These are phyloP conservation scores for Leptarthrus brevirostris DNA, from an alignment of 2,888 invertebrate species.

Conservation along the genomic window DNA sequence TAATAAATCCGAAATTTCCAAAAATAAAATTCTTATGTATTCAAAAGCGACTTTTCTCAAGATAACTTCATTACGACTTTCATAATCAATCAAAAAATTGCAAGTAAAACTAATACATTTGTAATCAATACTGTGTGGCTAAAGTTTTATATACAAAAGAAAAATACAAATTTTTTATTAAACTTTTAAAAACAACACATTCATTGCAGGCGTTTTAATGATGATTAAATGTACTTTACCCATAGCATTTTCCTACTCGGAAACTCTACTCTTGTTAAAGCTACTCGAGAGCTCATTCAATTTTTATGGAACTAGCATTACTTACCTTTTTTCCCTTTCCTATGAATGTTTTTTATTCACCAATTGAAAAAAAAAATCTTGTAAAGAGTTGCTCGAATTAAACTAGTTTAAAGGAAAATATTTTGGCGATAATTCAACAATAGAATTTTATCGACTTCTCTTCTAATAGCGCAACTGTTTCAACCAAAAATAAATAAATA, in stretches of 20 bases:
- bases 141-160: conserved; percentile 48
- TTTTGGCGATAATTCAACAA: no score
- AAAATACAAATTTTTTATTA: conserved; percentile 40
- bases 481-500: no score
- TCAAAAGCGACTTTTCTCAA: conserved; percentile 42
- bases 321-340: neutral
- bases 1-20: conserved; percentile 30
- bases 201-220: conserved; percentile 51
- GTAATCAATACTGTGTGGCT: conserved; percentile 51
- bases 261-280: no score
- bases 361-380: no score
- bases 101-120: conserved; percentile 50
- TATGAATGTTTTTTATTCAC: no score
- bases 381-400: no score
- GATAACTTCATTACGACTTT: conserved; percentile 45
- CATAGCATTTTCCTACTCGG: neutral
- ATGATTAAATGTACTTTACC: conserved; percentile 38
- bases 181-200: conserved; percentile 51
- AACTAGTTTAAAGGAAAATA: no score
- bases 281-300: conserved; percentile 2
- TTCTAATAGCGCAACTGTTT: no score
- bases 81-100: conserved; percentile 48
- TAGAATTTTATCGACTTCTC: no score
- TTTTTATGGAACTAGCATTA: conserved; percentile 27
- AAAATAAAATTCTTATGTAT: conserved; percentile 41